Evolutionary conservation across 2,888 invertebrate species (phyloP).

Genomic region (Mythimna loreyi): DNA sequence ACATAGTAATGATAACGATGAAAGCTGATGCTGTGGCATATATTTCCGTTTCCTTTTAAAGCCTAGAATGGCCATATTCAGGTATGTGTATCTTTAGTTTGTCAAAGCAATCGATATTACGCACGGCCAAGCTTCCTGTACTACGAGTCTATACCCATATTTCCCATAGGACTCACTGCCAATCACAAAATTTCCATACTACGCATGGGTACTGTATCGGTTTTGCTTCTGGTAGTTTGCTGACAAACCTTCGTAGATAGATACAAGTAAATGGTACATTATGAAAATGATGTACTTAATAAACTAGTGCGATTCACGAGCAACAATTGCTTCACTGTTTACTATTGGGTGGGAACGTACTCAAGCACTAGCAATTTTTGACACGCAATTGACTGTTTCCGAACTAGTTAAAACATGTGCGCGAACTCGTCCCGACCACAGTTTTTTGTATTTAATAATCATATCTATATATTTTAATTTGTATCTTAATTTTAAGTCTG

Average conservation of each 20-base stretch:
- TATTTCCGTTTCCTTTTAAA: not conserved
- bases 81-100: not conserved
- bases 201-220: not conserved
- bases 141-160: not conserved
- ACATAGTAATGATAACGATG: not conserved
- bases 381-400: too few species aligned
- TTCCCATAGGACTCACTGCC: not conserved
- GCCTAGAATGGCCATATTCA: not conserved
- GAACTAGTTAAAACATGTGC: too few species aligned
- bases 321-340: too few species aligned
- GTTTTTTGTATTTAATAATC: too few species aligned
- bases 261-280: not conserved
- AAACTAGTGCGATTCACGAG: too few species aligned
- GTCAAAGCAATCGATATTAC: not conserved
- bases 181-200: slow-evolving; percentile 10
- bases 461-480: too few species aligned
- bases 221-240: not conserved
- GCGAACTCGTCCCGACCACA: too few species aligned
- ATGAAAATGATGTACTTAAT: too few species aligned
- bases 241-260: not conserved
- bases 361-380: too few species aligned
- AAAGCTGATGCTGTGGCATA: not conserved
- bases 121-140: not conserved
- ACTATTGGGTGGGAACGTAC: too few species aligned
- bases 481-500: too few species aligned